Evolutionary conservation across 2,113 vertebrate species (phyloP).

Genomic region (Myotis davidii): DNA sequence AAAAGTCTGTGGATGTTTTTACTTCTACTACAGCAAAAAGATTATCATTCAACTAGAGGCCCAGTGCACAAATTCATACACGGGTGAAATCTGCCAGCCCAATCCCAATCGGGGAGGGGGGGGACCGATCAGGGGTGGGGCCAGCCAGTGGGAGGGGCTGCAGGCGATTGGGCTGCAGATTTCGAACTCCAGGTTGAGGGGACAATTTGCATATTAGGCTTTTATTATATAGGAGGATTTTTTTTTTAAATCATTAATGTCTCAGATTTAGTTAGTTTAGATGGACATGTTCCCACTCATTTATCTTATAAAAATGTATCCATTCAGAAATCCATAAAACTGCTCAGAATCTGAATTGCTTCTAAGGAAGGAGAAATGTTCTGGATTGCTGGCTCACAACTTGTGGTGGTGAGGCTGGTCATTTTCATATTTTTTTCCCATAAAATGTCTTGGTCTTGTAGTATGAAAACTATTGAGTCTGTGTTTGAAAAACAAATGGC

Average conservation of each 20-base stretch:
- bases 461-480: neutral
- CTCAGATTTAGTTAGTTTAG: conserved; percentile 3
- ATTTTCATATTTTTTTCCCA: neutral
- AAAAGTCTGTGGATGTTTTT: neutral
- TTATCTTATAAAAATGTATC: conserved; percentile 37
- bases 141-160: no score
- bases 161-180: no score
- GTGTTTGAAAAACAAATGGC: neutral
- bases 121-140: no score
- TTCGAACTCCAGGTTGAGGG: no score
- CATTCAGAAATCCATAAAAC: conserved; percentile 53
- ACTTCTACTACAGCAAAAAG: neutral
- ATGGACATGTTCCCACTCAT: neutral
- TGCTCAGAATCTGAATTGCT: conserved; percentile 49
- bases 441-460: conserved; percentile 23
- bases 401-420: neutral
- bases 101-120: no score
- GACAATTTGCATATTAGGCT: no score
- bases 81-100: no score
- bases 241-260: neutral
- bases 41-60: neutral
- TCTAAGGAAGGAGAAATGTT: conserved; percentile 24
- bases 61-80: no score
- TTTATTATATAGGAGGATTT: neutral
- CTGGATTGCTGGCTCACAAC: neutral